phyloP scores from a whole-genome alignment of 2,888 invertebrate species.

The Ferrisia virgata region DNA sequence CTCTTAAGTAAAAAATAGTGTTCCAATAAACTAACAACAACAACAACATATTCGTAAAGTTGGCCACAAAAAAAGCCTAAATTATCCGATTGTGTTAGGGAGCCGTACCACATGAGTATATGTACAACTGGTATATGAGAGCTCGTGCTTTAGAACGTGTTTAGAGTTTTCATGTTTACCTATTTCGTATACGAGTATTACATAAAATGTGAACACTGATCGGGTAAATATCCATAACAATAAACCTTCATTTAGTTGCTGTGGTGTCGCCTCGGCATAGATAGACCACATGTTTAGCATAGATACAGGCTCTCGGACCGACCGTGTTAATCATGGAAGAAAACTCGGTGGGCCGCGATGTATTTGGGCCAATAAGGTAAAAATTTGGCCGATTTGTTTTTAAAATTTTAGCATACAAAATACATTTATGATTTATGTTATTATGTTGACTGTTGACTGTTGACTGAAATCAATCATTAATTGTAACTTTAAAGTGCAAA shows the following conservation, averaged over 20 bases:
- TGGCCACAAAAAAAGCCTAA: background rate
- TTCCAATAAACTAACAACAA: background rate
- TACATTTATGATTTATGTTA: too few relatives aligned
- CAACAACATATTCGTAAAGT: background rate
- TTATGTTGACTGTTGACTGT: too few relatives aligned
- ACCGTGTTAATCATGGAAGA: too few relatives aligned
- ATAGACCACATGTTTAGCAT: background rate
- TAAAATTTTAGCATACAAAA: too few relatives aligned
- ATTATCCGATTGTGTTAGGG: background rate
- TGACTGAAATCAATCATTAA: too few relatives aligned
- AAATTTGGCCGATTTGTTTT: too few relatives aligned
- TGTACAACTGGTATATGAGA: too few relatives aligned
- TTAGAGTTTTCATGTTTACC: background rate
- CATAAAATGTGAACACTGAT: background rate
- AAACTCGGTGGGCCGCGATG: too few relatives aligned
- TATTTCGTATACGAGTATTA: background rate
- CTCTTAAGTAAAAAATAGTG: slow-evolving; percentile 11
- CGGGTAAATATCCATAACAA: background rate
- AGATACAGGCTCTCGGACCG: too few relatives aligned
- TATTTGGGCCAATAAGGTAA: too few relatives aligned
- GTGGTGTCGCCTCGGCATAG: background rate
- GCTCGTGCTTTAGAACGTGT: background rate
- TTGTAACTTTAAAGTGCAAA: too few relatives aligned
- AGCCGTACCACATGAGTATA: too few relatives aligned
- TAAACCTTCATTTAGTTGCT: background rate